Conservation (phyloP, 1,140 invertebrate genomes). For the Polypedilum vanderplanki region DNA sequence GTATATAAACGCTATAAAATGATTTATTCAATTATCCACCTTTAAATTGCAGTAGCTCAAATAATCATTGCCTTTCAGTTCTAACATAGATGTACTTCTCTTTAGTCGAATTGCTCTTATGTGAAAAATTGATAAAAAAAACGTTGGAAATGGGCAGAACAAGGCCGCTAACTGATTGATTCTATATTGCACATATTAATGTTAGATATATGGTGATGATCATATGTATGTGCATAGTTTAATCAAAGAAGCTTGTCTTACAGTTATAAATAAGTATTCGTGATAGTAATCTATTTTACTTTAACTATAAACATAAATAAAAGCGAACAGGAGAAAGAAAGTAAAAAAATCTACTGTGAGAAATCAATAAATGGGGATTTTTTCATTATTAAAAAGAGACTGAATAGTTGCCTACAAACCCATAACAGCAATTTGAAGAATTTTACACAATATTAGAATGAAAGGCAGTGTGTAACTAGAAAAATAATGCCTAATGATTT, state of each 20-base stretch:
- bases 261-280: not conserved
- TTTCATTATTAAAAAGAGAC: not conserved
- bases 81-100: not conserved
- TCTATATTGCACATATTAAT: too few relatives aligned
- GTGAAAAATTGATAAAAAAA: slow-evolving; percentile 4
- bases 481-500: slow-evolving; percentile 19
- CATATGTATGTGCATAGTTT: too few relatives aligned
- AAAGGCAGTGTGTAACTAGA: slow-evolving; percentile 9
- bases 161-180: not conserved
- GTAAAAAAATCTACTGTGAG: slow-evolving; percentile 16
- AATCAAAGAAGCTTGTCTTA: not conserved
- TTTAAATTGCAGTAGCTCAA: not conserved
- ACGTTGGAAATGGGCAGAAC: not conserved
- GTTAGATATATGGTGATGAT: too few relatives aligned
- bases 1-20: too few relatives aligned
- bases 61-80: not conserved
- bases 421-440: not conserved
- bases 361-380: slow-evolving; percentile 18
- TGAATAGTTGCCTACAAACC: not conserved
- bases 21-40: not conserved
- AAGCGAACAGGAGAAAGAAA: not conserved
- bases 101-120: too few relatives aligned
- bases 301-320: not conserved
- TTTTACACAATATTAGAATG: slow-evolving; percentile 19
- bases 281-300: slow-evolving; percentile 16